These are phyloP conservation scores for Potorous gilbertii DNA, from an alignment of 2,797 vertebrate genomes.

Conservation along the genomic window DNA sequence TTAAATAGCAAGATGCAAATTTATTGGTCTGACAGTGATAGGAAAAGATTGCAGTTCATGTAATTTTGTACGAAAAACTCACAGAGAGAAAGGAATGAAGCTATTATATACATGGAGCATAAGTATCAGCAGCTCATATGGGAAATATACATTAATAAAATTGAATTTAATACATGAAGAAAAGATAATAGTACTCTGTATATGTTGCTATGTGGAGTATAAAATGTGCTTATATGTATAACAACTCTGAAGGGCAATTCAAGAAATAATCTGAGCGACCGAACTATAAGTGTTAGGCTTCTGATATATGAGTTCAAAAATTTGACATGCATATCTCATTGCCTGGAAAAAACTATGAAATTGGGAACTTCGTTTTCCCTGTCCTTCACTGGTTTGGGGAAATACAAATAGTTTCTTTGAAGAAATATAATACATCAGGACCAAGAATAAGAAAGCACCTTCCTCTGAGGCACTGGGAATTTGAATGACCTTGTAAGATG, in stretches of 20 bases:
- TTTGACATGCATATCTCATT: slow-evolving; percentile 31
- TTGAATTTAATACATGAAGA: not conserved
- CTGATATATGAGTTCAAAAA: slow-evolving; percentile 3
- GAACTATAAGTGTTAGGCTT: not conserved
- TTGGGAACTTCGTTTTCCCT: not conserved
- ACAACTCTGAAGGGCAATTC: not conserved
- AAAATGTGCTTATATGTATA: not conserved
- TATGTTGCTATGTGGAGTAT: not conserved
- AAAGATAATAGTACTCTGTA: not conserved
- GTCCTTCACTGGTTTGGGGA: slow-evolving; percentile 7
- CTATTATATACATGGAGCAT: not conserved
- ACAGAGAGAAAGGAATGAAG: not conserved
- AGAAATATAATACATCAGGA: not conserved
- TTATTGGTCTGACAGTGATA: not conserved
- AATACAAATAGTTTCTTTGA: not conserved
- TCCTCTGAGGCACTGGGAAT: not conserved
- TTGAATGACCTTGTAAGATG: not conserved
- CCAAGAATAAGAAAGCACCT: slow-evolving; percentile 1
- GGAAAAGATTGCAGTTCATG: not conserved
- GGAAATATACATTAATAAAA: not conserved
- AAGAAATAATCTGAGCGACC: not conserved
- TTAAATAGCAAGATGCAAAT: not conserved
- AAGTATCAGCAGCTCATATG: not conserved
- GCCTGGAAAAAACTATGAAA: slow-evolving; percentile 3
- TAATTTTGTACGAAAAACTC: not conserved